phyloP scores from a whole-genome alignment of 2,888 invertebrate genomes.

The Xestia xanthographa region DNA sequence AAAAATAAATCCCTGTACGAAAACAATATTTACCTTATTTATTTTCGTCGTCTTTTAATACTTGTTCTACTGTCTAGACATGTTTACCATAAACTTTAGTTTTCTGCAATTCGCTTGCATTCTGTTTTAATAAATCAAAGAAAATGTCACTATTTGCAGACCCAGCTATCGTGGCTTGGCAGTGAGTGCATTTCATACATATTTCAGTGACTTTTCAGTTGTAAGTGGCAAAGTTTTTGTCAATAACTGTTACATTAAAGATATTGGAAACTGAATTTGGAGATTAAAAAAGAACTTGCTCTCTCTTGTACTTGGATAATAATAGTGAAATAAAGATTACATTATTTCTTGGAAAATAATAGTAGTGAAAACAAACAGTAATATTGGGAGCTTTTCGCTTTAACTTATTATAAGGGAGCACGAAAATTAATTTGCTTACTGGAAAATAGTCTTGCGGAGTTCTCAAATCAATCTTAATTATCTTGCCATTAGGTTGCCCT shows the following conservation, averaged over 20 bases:
- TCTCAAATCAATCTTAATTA: neutral
- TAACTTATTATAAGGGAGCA: neutral
- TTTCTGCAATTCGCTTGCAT: slow-evolving; percentile 11
- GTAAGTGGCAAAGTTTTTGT: slow-evolving; percentile 11
- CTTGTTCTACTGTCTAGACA: slow-evolving; percentile 20
- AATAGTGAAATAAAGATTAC: no score
- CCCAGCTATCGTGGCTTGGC: neutral
- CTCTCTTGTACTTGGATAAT: neutral
- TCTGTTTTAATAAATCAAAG: neutral
- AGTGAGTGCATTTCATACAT: slow-evolving; percentile 1
- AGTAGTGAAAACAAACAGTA: neutral
- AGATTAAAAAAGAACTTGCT: neutral
- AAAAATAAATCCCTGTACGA: neutral
- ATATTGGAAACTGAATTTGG: slow-evolving; percentile 7
- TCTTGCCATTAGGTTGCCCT: neutral
- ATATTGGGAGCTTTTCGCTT: neutral
- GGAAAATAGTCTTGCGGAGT: neutral
- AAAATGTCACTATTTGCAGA: no score
- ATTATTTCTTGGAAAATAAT: neutral
- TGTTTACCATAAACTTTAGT: slow-evolving; percentile 20
- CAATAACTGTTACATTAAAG: slow-evolving; percentile 27
- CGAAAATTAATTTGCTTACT: neutral
- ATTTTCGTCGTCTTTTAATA: neutral
- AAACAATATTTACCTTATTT: neutral
- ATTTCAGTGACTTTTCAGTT: neutral